Percentiles rank a stretch among this genome's conserved stretches.
Conservation (phyloP, 1,140 invertebrate genomes). For the Leptonema lineaticorne region DNA sequence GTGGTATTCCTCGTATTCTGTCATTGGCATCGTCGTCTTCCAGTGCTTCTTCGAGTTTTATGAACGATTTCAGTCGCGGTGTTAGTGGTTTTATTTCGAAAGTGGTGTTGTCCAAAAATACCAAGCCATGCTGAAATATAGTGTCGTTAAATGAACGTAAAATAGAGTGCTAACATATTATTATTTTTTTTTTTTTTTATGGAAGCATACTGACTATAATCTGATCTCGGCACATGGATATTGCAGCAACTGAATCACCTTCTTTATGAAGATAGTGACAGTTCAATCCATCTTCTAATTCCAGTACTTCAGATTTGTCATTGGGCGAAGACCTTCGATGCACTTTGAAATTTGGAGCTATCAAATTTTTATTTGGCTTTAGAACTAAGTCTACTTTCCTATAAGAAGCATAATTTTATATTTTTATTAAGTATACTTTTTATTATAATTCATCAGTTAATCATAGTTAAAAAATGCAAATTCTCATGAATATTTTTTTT, state of each 20-base stretch:
- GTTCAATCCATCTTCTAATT: slow-evolving; percentile 46
- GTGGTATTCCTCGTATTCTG: slow-evolving; percentile 48
- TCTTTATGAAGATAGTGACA: slow-evolving; percentile 53
- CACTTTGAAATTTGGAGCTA: slow-evolving; percentile 51
- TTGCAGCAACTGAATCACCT: slow-evolving; percentile 49
- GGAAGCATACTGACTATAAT: slow-evolving; percentile 47
- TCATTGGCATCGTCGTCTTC: slow-evolving; percentile 32
- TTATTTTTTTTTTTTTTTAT: neutral
- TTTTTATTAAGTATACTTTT: no score
- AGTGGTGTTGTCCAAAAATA: slow-evolving; percentile 64
- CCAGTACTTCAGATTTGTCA: slow-evolving; percentile 43
- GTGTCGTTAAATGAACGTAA: slow-evolving; percentile 6
- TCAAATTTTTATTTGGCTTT: slow-evolving; percentile 51
- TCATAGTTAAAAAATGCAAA: neutral
- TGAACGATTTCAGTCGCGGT: slow-evolving; percentile 43
- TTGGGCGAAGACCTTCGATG: slow-evolving; percentile 43
- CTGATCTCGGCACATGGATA: slow-evolving; percentile 53
- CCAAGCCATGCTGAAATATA: slow-evolving; percentile 58
- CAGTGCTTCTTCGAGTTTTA: slow-evolving; percentile 44
- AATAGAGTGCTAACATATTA: neutral
- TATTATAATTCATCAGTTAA: no score
- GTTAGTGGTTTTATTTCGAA: slow-evolving; percentile 65
- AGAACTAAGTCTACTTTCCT: slow-evolving; percentile 52
- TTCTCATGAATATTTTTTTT: neutral
- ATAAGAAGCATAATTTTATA: no score